phyloP scores from a whole-genome alignment of 2,797 vertebrate species.

The Ctenochaetus hawaiiensis region DNA sequence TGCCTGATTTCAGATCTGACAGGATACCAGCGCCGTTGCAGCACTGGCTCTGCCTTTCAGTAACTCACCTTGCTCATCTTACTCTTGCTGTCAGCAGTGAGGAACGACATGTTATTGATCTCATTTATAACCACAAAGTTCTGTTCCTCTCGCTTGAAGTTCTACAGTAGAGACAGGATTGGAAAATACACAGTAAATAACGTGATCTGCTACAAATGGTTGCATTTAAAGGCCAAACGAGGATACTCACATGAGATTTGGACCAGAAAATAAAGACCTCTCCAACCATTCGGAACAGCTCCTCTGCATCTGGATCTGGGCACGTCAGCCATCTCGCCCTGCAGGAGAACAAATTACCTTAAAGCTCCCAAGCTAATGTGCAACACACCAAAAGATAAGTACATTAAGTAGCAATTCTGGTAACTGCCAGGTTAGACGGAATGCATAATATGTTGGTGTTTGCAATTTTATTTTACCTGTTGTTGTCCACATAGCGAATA shows the following conservation, averaged over 20 bases:
- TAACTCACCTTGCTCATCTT: conserved; percentile 95
- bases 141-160: conserved; percentile 92
- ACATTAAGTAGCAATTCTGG: neutral
- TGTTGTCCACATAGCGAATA: conserved; percentile 98
- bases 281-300: conserved; percentile 96
- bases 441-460: neutral
- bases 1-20: conserved; percentile 24
- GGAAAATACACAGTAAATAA: neutral
- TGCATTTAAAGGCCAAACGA: neutral
- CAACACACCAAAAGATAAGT: neutral
- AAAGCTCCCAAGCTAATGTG: conserved; percentile 46
- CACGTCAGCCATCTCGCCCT: conserved; percentile 94
- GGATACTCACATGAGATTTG: conserved; percentile 92
- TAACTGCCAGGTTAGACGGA: neutral
- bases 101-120: conserved; percentile 99
- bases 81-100: conserved; percentile 96
- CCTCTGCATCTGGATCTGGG: conserved; percentile 91
- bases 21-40: neutral
- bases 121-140: conserved; percentile 98
- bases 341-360: conserved; percentile 1
- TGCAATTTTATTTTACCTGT: conserved; percentile 81
- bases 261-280: conserved; percentile 99
- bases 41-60: neutral
- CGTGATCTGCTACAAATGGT: neutral
- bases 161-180: conserved; percentile 59